Base-by-base conservation (phyloP, 2,113 vertebrate genomes). In the Columba livia region DNA sequence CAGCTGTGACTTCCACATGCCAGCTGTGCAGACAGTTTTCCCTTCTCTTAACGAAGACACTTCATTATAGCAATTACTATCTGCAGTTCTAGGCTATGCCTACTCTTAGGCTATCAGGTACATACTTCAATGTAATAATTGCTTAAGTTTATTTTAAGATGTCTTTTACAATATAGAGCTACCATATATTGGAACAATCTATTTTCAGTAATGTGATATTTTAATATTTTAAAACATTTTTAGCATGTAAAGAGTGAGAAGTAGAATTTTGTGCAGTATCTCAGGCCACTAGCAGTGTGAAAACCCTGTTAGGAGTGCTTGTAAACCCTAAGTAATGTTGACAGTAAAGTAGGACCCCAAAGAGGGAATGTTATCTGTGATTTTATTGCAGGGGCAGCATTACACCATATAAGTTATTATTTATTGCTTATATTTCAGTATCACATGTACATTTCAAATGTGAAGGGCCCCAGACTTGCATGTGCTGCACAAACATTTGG, bases 131-230 rank as follows among this genome's bases (percentile, higher is more conserved):
- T 24, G 88, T 38, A 95, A 82, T 83, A 95, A 94, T 40, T 79
- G 91, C 75, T 93, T 82, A 91, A 88, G 91, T 94, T 95, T 97
- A 74, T 86, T 97, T 96, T 94, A 96, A 95, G 85, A 88, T 51
- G 77, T 64, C 91, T 92, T 88, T 97, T 90, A 94, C 91, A 94
- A 90, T 51, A 91, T 19, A 66, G 81, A 95, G 73, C 67, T 94
- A 60, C 71, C 65, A 34, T 94, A 69, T 51, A 87, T 42, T 94
- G 79, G 79, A 86, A 94, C 85, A 92, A 75, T 79, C 88, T 91
- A 88, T 87, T 93, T 84, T 57, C 72, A 36, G 74, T 79, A 91
- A 34, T 20, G 31, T 69, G 31, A 32, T 92, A 81, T 94, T 95
- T 96, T 88, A 48, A 82, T 91, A 92, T 72, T 97, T 95, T 75